Conservation (phyloP, 1,140 invertebrate species). For the Caerostris darwini region DNA sequence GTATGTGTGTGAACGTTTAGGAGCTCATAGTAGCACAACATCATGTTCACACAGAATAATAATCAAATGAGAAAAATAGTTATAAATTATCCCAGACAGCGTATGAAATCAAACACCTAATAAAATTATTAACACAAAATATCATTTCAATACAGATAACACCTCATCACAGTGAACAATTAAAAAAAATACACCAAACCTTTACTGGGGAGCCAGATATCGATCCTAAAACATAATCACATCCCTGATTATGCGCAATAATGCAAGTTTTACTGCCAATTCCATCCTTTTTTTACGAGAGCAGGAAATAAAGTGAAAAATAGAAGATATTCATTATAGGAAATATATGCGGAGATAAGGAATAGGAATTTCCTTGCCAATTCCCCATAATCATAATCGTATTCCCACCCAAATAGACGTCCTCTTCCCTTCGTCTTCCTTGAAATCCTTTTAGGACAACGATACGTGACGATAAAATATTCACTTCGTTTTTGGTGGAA, state of each 20-base stretch:
- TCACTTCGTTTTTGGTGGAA: not conserved
- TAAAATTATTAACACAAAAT: too few relatives aligned
- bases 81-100: too few relatives aligned
- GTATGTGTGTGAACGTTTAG: too few relatives aligned
- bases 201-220: too few relatives aligned
- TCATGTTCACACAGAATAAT: too few relatives aligned
- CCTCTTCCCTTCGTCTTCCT: not conserved
- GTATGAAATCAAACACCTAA: too few relatives aligned
- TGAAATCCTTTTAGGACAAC: not conserved
- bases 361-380: not conserved
- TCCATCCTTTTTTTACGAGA: not conserved
- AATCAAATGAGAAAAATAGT: too few relatives aligned
- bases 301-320: not conserved
- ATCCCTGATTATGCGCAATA: not conserved
- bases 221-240: too few relatives aligned
- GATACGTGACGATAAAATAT: constrained; percentile 18
- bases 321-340: not conserved
- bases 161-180: too few relatives aligned
- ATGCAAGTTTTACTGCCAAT: not conserved
- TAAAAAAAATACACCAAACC: too few relatives aligned
- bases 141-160: too few relatives aligned
- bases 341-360: not conserved
- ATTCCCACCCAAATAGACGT: not conserved
- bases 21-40: too few relatives aligned
- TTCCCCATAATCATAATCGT: not conserved